phyloP scores from a whole-genome alignment of 2,113 vertebrate species.

The Uria lomvia region DNA sequence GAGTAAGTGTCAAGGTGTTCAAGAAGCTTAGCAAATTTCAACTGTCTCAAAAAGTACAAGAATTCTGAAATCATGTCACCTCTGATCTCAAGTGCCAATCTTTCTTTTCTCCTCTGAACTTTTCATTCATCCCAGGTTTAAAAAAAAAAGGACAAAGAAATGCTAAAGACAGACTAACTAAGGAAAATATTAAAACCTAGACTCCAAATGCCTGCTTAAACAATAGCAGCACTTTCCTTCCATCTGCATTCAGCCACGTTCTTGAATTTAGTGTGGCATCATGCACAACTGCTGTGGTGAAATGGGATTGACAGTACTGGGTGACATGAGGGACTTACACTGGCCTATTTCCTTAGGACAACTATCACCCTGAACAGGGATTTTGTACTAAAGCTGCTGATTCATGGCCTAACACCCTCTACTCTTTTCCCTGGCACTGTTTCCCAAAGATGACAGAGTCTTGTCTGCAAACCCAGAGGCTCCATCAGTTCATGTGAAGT shows the following conservation, averaged over 20 bases:
- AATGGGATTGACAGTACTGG: neutral
- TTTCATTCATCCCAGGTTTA: neutral
- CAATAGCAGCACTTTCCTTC: neutral
- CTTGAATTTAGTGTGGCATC: neutral
- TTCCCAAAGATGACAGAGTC: neutral
- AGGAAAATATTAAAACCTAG: neutral
- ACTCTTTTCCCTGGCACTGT: neutral
- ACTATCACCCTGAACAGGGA: neutral
- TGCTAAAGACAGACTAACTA: neutral
- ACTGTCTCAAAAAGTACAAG: neutral
- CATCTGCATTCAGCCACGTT: neutral
- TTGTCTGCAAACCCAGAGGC: neutral
- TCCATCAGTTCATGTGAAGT: neutral
- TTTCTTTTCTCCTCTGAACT: neutral
- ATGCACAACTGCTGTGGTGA: neutral
- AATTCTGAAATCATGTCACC: neutral
- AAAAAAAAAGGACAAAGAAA: neutral
- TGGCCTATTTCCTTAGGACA: neutral
- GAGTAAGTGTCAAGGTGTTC: neutral
- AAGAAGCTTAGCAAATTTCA: neutral
- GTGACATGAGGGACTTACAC: neutral
- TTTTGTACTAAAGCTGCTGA: neutral
- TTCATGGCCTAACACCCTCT: neutral
- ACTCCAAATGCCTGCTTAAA: neutral
- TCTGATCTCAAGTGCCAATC: rapidly evolving